These are phyloP conservation scores for Drosophila flavopinicola DNA, from an alignment of 2,888 invertebrate species.

Conservation along the genomic window DNA sequence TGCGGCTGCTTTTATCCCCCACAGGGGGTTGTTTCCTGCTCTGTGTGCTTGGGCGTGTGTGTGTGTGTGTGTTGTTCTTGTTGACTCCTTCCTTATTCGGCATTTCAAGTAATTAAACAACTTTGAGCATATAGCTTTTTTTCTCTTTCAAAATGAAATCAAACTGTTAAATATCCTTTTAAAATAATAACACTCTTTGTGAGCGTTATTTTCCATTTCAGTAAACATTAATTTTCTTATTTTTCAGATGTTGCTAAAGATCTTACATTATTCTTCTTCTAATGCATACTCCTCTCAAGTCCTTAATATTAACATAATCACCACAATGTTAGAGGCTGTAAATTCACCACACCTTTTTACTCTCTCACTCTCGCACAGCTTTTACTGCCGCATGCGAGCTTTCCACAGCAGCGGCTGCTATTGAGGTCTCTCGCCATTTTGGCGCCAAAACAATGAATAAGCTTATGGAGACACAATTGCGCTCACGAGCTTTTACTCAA, in stretches of 20 bases:
- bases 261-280: no score
- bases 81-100: slow-evolving; percentile 1
- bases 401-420: slow-evolving; percentile 5
- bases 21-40: slow-evolving; percentile 33
- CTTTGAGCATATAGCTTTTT: background rate
- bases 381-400: slow-evolving; percentile 10
- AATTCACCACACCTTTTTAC: slow-evolving; percentile 19
- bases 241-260: no score
- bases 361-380: slow-evolving; percentile 1
- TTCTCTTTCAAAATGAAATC: background rate
- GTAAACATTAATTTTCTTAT: no score
- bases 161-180: no score
- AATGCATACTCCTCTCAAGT: background rate
- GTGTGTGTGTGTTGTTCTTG: no score
- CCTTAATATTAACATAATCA: slow-evolving; percentile 27
- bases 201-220: no score
- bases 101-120: slow-evolving; percentile 7
- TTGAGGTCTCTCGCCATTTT: slow-evolving; percentile 38
- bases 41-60: no score
- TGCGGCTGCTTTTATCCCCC: slow-evolving; percentile 28
- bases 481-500: background rate
- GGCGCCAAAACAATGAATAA: slow-evolving; percentile 55
- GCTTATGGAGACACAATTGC: background rate
- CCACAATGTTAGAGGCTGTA: slow-evolving; percentile 6
- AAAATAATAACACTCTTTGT: no score